These are phyloP conservation scores for Pleuronectes platessa DNA, from an alignment of 2,113 vertebrate species.

Conservation along the genomic window DNA sequence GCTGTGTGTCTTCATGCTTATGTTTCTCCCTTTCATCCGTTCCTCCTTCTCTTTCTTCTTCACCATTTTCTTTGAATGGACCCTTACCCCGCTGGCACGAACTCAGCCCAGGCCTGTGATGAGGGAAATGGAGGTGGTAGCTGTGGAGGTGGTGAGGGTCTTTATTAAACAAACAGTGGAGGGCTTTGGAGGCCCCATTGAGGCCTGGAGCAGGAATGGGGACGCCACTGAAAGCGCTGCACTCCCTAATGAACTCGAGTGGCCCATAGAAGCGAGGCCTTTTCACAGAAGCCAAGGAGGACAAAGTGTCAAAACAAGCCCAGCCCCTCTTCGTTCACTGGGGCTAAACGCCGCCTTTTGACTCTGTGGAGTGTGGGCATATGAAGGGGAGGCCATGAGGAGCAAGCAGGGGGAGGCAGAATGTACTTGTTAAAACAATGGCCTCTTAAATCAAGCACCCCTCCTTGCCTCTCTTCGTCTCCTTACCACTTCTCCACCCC, in stretches of 20 bases:
- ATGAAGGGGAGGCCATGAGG: slow-evolving; percentile 71
- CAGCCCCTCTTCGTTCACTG: slow-evolving; percentile 74
- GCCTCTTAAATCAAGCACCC: slow-evolving; percentile 77
- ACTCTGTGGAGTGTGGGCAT: slow-evolving; percentile 80
- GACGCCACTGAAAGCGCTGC: slow-evolving; percentile 76
- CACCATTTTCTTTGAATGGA: slow-evolving; percentile 43
- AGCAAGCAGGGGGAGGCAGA: slow-evolving; percentile 75
- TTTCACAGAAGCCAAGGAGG: slow-evolving; percentile 78
- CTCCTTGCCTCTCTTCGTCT: slow-evolving; percentile 64
- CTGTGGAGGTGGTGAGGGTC: slow-evolving; percentile 70
- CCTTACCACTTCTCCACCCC: slow-evolving; percentile 56
- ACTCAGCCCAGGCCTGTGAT: slow-evolving; percentile 47
- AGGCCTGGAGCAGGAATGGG: slow-evolving; percentile 76
- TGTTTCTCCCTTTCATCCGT: not conserved
- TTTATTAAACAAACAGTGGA: slow-evolving; percentile 83
- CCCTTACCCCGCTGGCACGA: slow-evolving; percentile 51
- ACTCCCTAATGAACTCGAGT: slow-evolving; percentile 86
- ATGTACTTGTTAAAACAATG: slow-evolving; percentile 81
- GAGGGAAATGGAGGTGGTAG: slow-evolving; percentile 60
- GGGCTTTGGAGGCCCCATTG: slow-evolving; percentile 78
- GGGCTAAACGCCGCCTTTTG: slow-evolving; percentile 83
- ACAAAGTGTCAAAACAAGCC: slow-evolving; percentile 85
- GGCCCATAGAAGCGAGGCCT: slow-evolving; percentile 75
- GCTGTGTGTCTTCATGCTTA: slow-evolving; percentile 10
- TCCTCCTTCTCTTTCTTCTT: slow-evolving; percentile 22